These are phyloP conservation scores for Oophaga sylvatica DNA, from an alignment of 2,797 vertebrate genomes.

Conservation along the genomic window DNA sequence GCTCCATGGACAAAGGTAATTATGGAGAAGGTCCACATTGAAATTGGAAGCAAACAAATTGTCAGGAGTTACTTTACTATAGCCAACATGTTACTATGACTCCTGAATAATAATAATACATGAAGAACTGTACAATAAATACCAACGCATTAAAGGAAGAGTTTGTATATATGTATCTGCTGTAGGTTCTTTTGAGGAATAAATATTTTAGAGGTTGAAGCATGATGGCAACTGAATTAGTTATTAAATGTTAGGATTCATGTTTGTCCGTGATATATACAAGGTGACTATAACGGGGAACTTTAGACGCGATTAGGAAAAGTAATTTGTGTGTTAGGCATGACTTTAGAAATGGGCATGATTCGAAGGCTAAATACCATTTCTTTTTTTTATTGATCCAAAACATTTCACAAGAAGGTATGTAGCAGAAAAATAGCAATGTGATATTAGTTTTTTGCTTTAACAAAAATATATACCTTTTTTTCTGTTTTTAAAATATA, in stretches of 20 bases:
- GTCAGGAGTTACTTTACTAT: background rate
- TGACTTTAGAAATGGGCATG: background rate
- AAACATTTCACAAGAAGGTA: background rate
- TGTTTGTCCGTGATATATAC: background rate
- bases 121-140: conserved; percentile 15
- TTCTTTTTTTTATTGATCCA: background rate
- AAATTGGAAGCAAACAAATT: background rate
- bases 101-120: background rate
- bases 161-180: conserved; percentile 14
- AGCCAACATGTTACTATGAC: background rate
- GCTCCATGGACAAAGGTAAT: background rate
- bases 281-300: background rate
- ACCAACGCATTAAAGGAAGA: background rate
- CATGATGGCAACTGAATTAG: conserved; percentile 4
- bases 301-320: background rate
- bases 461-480: background rate
- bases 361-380: background rate
- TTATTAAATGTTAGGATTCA: conserved; percentile 20
- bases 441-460: background rate
- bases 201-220: conserved; percentile 23
- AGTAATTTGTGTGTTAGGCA: background rate
- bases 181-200: conserved; percentile 1
- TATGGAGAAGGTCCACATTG: background rate
- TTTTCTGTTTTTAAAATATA: background rate
- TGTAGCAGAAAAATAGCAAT: background rate